phyloP scores from a whole-genome alignment of 2,888 invertebrate species.

The Acholoe squamosa region DNA sequence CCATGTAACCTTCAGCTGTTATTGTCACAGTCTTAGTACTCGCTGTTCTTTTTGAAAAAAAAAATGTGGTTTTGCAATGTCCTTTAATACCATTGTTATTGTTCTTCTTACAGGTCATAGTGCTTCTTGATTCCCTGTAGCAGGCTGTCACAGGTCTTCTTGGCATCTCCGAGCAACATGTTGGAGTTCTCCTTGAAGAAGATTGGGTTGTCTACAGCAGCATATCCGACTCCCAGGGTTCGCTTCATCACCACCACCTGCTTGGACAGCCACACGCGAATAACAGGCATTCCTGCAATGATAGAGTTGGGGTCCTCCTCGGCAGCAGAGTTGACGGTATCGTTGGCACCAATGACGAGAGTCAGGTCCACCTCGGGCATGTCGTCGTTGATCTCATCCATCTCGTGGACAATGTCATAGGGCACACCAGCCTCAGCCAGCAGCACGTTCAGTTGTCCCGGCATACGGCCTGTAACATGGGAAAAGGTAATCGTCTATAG shows the following conservation, averaged over 20 bases:
- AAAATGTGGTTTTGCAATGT: background rate
- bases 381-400: constrained; percentile 96
- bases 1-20: background rate
- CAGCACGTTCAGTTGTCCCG: constrained; percentile 94
- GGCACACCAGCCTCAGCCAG: constrained; percentile 96
- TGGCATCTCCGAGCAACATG: constrained; percentile 94
- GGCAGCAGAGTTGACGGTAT: constrained; percentile 95
- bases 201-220: constrained; percentile 95
- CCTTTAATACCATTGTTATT: background rate
- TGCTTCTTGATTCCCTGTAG: background rate
- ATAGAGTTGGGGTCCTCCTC: constrained; percentile 95
- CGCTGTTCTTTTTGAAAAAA: background rate
- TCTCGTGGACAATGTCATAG: constrained; percentile 93
- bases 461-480: constrained; percentile 90
- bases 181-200: constrained; percentile 94
- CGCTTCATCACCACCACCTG: constrained; percentile 96
- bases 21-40: background rate
- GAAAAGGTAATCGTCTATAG: too few relatives aligned
- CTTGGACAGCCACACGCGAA: constrained; percentile 93
- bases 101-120: constrained; percentile 19
- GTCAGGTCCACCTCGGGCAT: constrained; percentile 89
- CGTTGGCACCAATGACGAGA: constrained; percentile 94
- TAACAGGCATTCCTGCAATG: constrained; percentile 96
- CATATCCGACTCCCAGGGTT: constrained; percentile 93
- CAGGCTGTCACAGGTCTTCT: constrained; percentile 91